Evolutionary conservation across 2,888 invertebrate genomes (phyloP), one percentile per base, ranked within the genome.

Genomic region (Branchipolynoe longqiensis): DNA sequence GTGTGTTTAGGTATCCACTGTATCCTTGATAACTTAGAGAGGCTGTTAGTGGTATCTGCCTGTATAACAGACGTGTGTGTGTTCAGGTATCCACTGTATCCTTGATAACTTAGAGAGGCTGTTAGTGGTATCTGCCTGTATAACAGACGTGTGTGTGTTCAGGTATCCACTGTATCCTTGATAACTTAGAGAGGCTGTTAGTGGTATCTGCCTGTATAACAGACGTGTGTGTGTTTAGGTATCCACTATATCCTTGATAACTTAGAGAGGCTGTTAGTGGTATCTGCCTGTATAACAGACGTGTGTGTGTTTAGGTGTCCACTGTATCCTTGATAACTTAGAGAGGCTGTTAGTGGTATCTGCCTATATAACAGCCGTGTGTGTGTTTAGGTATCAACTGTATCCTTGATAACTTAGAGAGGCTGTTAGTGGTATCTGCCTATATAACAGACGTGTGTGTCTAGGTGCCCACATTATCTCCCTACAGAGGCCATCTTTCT

Each of bases 401-500:
- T 12, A 69, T 69, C 69, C 18, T 48, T 48, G 8, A 8, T 12
- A 48, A 48, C 48, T 48, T 48, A 12, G 48, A 12, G 8, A 12
- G 48, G 8, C 48, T 4, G 58, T 8, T 14, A 58, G 25, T 14
- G 18, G 22, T 58, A 58, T 36, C 18, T 31, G 31, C 69, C 6
- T 12, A 69, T 69, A 69, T 69, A 33, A 33, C 69, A n/a, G 12
- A 58, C 14, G 25, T n/a, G 4, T 58, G n/a, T n/a, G 25, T 4
- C 25, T 18, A 58, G 18, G 48, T 48, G 8, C 4, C 4, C 33
- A 12, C 18, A 58, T 28, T 12, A 69, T 69, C 69, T 4, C 28
- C 78, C 87, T 85, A 40, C 89, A 93, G 93, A 90, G 91, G 74
- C 92, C 93, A 4, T 86, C 90, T 14, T 92, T 92, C 86, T 93